These are phyloP conservation scores for Lepidurus arcticus DNA, from an alignment of 1,140 invertebrate genomes.

Conservation along the genomic window DNA sequence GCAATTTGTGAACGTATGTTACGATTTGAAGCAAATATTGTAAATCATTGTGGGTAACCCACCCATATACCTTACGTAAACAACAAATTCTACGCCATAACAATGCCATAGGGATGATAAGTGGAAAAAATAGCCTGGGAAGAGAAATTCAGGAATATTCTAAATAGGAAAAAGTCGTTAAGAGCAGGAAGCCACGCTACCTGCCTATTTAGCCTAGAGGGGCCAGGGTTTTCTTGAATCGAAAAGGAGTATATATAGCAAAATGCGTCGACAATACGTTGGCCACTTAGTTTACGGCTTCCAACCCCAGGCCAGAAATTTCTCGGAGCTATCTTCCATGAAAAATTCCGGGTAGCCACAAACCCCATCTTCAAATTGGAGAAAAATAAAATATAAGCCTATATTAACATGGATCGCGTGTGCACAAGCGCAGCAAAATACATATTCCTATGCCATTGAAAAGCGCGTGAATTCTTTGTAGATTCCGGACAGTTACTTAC, in stretches of 20 bases:
- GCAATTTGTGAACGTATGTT: too few relatives aligned
- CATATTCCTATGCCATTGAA: not conserved
- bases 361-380: not conserved
- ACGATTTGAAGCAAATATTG: too few relatives aligned
- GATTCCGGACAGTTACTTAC: not conserved
- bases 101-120: too few relatives aligned
- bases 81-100: too few relatives aligned
- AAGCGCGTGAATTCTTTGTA: not conserved
- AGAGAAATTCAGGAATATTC: not conserved
- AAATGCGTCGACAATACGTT: slow-evolving; percentile 2
- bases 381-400: not conserved
- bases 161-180: not conserved
- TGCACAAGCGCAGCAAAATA: not conserved
- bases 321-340: not conserved
- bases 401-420: not conserved
- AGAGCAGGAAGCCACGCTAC: not conserved
- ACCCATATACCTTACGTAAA: too few relatives aligned
- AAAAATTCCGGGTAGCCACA: not conserved
- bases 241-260: not conserved
- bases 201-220: not conserved
- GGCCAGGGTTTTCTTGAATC: not conserved
- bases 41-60: too few relatives aligned
- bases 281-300: not conserved
- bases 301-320: not conserved
- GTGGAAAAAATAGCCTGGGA: too few relatives aligned